Evolutionary conservation across 2,797 vertebrate species (phyloP), one percentile per base, ranked within the genome.

Genomic region (Karalla daura): DNA sequence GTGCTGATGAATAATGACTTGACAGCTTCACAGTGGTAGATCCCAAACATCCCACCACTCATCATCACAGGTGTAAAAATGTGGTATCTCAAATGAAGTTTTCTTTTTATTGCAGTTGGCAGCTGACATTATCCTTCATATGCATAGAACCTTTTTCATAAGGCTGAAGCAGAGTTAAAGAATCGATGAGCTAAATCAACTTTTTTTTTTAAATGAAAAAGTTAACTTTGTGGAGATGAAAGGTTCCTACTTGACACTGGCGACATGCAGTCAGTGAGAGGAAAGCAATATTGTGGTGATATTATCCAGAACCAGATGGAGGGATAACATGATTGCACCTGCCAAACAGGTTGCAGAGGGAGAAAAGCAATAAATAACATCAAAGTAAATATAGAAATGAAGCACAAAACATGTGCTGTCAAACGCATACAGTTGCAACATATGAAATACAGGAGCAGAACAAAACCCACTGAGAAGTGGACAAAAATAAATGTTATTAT

Each of bases 271-370:
- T 43, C 55, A 59, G 44, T 4, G 58, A 64, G 66, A 73, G 65
- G 64, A 78, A 83, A 80, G 83, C 66, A 80, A 81, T 78, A 79
- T 70, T 58, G 21, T 58, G 41, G 43, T 32, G 74, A 86, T 77
- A 79, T 78, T 70, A 80, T 75, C 67, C 67, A 32, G 30, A 62
- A 65, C 3, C 78, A 85, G 83, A 90, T 84, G 79, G 84, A 85
- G 70, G 63, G 79, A 86, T 78, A 74, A 59, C 81, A 80, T 76
- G 81, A 84, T 84, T 86, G 46, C 76, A 88, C 70, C 86, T 88
- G 82, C 75, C 82, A 83, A 76, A 66, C 80, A 75, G 82, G 68
- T 80, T 75, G 70, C 78, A 47, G 63, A 62, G 37, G 27, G 18
- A 76, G 60, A 62, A 67, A 60, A 74, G 45, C 13, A 39, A 54